A percentile compares a stretch with the other conserved stretches of the same genome.
Conservation (phyloP, 2,797 vertebrate species). For the Lepus oiostolus region DNA sequence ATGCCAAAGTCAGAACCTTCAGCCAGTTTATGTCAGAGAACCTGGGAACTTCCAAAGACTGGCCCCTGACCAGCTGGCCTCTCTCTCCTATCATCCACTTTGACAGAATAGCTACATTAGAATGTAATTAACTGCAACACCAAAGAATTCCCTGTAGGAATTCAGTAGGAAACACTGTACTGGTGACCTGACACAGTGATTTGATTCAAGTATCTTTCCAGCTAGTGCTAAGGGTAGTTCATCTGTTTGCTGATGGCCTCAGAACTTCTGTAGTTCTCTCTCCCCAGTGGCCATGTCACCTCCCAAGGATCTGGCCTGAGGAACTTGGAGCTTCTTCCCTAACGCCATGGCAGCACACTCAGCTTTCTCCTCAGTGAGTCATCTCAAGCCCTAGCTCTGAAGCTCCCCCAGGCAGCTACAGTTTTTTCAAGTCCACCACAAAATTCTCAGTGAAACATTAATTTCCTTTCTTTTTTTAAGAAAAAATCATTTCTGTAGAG, state of each 20-base stretch:
- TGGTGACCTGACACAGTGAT: background rate
- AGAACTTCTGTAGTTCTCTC: background rate
- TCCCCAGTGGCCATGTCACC: background rate
- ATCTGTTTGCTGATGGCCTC: background rate
- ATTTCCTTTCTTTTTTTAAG: too few species aligned
- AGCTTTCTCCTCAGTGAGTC: background rate
- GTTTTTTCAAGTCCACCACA: too few species aligned
- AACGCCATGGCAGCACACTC: background rate
- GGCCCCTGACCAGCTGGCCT: background rate
- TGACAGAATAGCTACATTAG: background rate
- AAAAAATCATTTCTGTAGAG: too few species aligned
- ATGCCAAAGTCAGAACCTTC: conserved; percentile 73
- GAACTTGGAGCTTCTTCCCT: background rate
- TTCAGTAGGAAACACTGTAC: background rate
- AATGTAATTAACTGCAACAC: too few species aligned
- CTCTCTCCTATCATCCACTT: background rate
- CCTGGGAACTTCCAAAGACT: conserved; percentile 23
- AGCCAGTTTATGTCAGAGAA: conserved; percentile 73
- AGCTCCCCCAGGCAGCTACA: too few species aligned
- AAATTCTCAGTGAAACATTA: too few species aligned
- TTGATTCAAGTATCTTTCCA: background rate
- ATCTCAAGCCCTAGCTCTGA: background rate
- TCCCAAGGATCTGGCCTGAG: background rate
- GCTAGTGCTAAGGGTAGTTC: background rate
- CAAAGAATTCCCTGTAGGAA: background rate